Conservation (phyloP, 2,888 invertebrate species). For the Drosophila meridionalis region DNA sequence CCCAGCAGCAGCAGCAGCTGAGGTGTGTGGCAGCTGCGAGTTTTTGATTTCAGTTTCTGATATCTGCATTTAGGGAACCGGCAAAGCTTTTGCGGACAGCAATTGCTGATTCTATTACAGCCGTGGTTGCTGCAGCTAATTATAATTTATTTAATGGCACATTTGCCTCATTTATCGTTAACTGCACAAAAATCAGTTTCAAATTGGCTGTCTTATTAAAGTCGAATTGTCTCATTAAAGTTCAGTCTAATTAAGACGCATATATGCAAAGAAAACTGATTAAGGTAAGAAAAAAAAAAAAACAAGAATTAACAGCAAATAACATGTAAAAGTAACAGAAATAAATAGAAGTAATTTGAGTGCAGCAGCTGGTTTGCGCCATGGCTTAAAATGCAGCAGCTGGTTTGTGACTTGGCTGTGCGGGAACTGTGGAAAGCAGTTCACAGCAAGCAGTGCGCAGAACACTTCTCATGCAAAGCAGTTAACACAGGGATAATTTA, state of each 20-base stretch:
- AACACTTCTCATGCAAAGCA: slow-evolving; percentile 7
- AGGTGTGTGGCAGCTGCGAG: slow-evolving; percentile 22
- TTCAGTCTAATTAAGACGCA: not conserved
- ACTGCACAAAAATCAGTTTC: slow-evolving; percentile 31
- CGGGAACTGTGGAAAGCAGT: slow-evolving; percentile 9
- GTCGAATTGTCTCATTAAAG: slow-evolving; percentile 1
- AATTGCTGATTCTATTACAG: slow-evolving; percentile 13
- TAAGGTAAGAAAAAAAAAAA: not conserved
- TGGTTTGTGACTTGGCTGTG: slow-evolving; percentile 16
- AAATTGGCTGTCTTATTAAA: slow-evolving; percentile 5
- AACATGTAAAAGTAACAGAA: not conserved
- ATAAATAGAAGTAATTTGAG: not conserved
- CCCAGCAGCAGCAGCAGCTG: not conserved
- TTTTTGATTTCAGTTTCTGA: slow-evolving; percentile 20
- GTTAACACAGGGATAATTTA: not conserved
- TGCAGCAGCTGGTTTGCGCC: slow-evolving; percentile 7
- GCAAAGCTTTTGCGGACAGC: slow-evolving; percentile 18
- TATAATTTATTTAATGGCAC: slow-evolving; percentile 55
- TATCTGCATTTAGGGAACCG: slow-evolving; percentile 3
- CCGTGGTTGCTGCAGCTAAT: slow-evolving; percentile 46
- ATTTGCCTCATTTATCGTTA: slow-evolving; percentile 54
- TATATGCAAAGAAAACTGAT: not conserved
- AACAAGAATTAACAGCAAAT: not conserved
- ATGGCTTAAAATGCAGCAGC: not conserved
- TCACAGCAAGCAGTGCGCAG: slow-evolving; percentile 23